Percentiles rank a stretch among this genome's conserved stretches.
Conservation (phyloP, 1,140 invertebrate genomes). For the Mizuhopecten yessoensis region DNA sequence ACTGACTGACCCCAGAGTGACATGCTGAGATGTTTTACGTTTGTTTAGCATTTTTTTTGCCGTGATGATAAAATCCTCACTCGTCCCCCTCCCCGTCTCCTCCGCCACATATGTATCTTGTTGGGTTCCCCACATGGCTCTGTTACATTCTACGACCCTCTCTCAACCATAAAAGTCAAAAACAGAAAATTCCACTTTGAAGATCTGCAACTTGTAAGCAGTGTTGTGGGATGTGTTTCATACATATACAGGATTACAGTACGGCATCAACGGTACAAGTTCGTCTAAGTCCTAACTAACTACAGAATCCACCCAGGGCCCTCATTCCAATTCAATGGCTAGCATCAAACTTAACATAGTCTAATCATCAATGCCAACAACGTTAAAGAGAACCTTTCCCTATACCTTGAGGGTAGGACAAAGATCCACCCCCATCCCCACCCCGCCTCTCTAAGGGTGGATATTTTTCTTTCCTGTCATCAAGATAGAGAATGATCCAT, state of each 20-base stretch:
- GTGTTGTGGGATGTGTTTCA: background rate
- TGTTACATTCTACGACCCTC: background rate
- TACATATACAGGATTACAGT: too few relatives aligned
- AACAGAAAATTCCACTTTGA: background rate
- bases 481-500: too few relatives aligned
- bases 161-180: background rate
- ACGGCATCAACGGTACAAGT: too few relatives aligned
- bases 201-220: background rate
- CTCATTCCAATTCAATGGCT: too few relatives aligned
- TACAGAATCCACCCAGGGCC: background rate
- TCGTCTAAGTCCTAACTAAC: background rate
- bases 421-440: too few relatives aligned
- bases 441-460: too few relatives aligned
- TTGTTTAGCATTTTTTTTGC: background rate
- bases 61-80: background rate
- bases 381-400: too few relatives aligned
- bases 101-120: too few relatives aligned
- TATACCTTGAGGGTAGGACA: too few relatives aligned
- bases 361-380: too few relatives aligned
- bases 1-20: background rate
- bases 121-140: background rate
- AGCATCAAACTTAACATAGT: too few relatives aligned
- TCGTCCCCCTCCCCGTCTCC: background rate
- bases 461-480: too few relatives aligned
- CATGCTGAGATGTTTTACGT: background rate